Evolutionary conservation across 2,113 vertebrate species (phyloP), one percentile per base, ranked within the genome.

Genomic region (Phaetusa simplex): DNA sequence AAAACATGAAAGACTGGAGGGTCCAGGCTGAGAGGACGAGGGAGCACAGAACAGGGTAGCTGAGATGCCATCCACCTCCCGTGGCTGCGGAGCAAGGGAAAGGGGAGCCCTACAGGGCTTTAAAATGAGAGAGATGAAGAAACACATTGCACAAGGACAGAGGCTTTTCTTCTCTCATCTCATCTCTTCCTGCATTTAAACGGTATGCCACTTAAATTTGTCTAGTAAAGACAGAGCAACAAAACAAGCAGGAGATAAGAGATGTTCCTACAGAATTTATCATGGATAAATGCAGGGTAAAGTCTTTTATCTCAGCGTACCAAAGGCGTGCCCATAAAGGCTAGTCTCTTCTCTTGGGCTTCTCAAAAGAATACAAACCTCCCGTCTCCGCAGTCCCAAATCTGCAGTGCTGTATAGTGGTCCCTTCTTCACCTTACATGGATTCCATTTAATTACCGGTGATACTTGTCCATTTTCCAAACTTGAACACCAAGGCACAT

Each of bases 1-100:
- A 38, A 3, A 11, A 21, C 27, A 14, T 11, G n/a, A 18, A 56
- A 45, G 27, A 14, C 14, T 27, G 20, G 23, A 74, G 49, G 26
- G 42, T 36, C 18, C 0, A 0, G 24, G 61, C 45, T 0, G 2
- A 50, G 11, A 38, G 43, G 23, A n/a, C 23, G 65, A 43, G 0
- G 4, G 20, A 82, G 18, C 3, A 0, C 0, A 1, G 45, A 29
- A 50, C 5, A 0, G 50, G 26, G 29, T 16, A 38, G 30, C 50
- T 58, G 53, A 21, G 86, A 18, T 3, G 27, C 16, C 43, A 47
- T 27, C 43, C 17, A 32, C 9, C 70, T 47, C 52, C 59, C 40
- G 30, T 0, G 2, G 59, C 32, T 43, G n/a, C 1, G 1, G 40
- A 64, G 14, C 0, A 2, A 23, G 14, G 32, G 79, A 42, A 59